A percentile compares a stretch with the other conserved stretches of the same genome.
phyloP scores from a whole-genome alignment of 2,888 invertebrate species.

The Acanthosoma haemorrhoidale region DNA sequence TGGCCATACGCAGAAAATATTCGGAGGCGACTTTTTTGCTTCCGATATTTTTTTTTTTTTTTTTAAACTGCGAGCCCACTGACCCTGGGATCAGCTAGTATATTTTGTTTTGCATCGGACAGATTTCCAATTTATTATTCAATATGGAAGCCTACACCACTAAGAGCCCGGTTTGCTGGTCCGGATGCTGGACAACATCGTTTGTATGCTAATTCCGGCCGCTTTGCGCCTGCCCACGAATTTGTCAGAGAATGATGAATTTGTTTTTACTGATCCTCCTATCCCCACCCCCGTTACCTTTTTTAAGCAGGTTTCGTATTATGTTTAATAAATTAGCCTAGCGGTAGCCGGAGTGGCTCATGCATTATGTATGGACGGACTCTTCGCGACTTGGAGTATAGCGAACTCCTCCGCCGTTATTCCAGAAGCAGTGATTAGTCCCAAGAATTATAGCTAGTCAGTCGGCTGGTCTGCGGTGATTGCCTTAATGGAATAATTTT shows the following conservation, averaged over 20 bases:
- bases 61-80: too few relatives aligned
- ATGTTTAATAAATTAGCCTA: background rate
- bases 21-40: too few relatives aligned
- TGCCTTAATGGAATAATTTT: constrained; percentile 10
- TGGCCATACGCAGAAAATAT: too few relatives aligned
- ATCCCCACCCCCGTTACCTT: background rate
- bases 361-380: background rate
- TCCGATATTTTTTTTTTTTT: too few relatives aligned
- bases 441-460: too few relatives aligned
- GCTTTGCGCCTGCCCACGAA: background rate
- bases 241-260: background rate
- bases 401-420: background rate
- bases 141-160: too few relatives aligned
- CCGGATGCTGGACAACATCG: too few relatives aligned
- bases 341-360: background rate
- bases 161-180: too few relatives aligned
- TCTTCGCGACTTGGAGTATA: too few relatives aligned
- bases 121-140: too few relatives aligned
- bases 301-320: background rate
- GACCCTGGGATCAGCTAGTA: too few relatives aligned
- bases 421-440: background rate
- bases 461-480: background rate
- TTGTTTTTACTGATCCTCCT: background rate
- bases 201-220: background rate
- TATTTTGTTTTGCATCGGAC: too few relatives aligned